These are phyloP conservation scores for Temnothorax nylanderi DNA, from an alignment of 1,140 invertebrate species.

Conservation along the genomic window DNA sequence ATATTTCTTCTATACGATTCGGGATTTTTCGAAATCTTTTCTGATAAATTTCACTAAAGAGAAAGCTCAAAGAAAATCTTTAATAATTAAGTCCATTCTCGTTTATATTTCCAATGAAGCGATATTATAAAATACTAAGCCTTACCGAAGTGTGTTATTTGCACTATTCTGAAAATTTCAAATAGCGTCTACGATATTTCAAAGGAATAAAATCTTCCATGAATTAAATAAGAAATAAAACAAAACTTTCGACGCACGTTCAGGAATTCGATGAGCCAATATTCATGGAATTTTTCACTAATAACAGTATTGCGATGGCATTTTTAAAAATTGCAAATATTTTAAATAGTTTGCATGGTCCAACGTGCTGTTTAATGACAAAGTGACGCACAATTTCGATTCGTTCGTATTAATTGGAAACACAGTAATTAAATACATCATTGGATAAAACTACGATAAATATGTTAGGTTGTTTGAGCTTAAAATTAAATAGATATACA, in stretches of 20 bases:
- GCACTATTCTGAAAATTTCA: constrained; percentile 41
- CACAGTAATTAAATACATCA: background rate
- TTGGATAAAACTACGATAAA: background rate
- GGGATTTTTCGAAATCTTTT: constrained; percentile 27
- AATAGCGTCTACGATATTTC: constrained; percentile 8
- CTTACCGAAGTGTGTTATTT: constrained; percentile 21
- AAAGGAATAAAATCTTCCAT: background rate
- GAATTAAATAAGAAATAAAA: constrained; percentile 57
- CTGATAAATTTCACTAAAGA: background rate
- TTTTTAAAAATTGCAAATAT: constrained; percentile 45
- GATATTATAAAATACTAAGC: background rate
- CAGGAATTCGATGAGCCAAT: constrained; percentile 40
- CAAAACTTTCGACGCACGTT: constrained; percentile 7
- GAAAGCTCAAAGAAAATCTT: background rate
- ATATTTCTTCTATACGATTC: constrained; percentile 9
- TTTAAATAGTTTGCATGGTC: constrained; percentile 24
- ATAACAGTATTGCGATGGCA: constrained; percentile 41
- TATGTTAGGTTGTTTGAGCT: background rate
- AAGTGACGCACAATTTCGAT: background rate
- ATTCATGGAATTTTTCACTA: constrained; percentile 49
- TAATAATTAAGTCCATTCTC: constrained; percentile 18
- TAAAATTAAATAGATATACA: constrained; percentile 9
- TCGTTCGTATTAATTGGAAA: constrained; percentile 1
- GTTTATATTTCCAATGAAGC: background rate
- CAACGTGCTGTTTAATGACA: background rate